Evolutionary conservation across 2,113 vertebrate genomes (phyloP).

Genomic region (Anseranas semipalmata): DNA sequence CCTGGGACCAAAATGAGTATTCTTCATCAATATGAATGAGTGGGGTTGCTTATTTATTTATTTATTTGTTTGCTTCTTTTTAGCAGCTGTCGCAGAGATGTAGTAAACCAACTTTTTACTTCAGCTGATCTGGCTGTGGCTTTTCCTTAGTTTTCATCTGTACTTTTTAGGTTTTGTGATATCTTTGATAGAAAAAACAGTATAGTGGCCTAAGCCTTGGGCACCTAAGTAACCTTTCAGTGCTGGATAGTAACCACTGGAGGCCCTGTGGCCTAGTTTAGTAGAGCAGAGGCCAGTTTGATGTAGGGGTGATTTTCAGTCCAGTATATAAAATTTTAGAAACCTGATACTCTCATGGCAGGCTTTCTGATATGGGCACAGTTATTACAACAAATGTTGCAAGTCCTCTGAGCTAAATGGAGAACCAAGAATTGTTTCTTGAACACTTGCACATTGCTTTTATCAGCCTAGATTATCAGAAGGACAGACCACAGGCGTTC

Average conservation of each 20-base stretch:
- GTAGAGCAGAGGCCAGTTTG: not conserved
- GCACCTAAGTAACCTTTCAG: not conserved
- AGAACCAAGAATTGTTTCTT: not conserved
- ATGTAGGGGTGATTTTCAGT: not conserved
- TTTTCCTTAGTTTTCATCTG: not conserved
- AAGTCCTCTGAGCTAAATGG: not conserved
- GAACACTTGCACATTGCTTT: not conserved
- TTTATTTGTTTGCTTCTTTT: not conserved
- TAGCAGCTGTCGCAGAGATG: not conserved
- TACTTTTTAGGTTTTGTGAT: not conserved
- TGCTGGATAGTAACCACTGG: not conserved
- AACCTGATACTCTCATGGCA: not conserved
- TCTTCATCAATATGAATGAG: not conserved
- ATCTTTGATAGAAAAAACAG: not conserved
- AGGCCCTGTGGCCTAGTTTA: not conserved
- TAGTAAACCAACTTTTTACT: not conserved
- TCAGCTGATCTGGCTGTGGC: not conserved
- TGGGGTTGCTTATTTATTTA: not conserved
- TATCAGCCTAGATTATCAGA: not conserved
- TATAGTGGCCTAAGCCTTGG: not conserved
- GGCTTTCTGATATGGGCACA: not conserved
- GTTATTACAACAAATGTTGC: not conserved
- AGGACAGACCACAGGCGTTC: not conserved
- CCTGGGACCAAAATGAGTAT: not conserved
- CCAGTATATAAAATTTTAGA: not conserved